Evolutionary conservation across 2,888 invertebrate genomes (phyloP), one percentile per base, ranked within the genome.

Genomic region (Hirtodrosophila trivittata): DNA sequence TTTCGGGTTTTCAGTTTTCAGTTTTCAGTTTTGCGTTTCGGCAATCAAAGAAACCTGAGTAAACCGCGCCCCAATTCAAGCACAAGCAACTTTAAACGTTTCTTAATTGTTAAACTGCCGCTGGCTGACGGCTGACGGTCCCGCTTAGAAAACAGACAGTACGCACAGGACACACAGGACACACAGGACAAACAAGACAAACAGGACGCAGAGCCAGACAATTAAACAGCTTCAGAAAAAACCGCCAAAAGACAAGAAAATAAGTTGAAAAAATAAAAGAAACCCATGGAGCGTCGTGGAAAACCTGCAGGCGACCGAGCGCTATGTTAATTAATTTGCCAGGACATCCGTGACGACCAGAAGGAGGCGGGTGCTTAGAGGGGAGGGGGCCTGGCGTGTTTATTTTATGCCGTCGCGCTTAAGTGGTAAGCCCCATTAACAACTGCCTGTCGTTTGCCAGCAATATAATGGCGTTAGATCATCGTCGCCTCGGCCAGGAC

Each of bases 341-440:
- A 75, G 87, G 83, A 87, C 81, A 84, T 77, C 70, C 82, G 78
- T 64, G 67, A 64, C 67, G 62, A 58, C 13, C 16, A 28, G 10
- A 13, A 8, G 45, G 38, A 1, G 32, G 9, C 9, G 55, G 56
- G 14, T 7, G 25, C 3, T 10, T 28, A 14, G 38, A 1, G 32
- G n/a, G 25, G 25, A 35, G 10, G 45, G 21, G 16, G n/a, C n/a
- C 26, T 6, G 55, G 69, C 64, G 86, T 86, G 87, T 85, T 82
- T 87, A 85, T 83, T 82, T 83, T 84, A 81, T 86, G 82, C 82
- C 82, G 72, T 75, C 67, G 71, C 85, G 78, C 78, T 85, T 86
- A 85, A 85, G 87, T 86, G 87, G 80, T 82, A 85, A 85, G 83
- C 75, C 75, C 86, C 86, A 87, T 86, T 87, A 87, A 85, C 80